These are phyloP conservation scores for Oryzias curvinotus DNA, from an alignment of 2,113 vertebrate species.

Conservation along the genomic window DNA sequence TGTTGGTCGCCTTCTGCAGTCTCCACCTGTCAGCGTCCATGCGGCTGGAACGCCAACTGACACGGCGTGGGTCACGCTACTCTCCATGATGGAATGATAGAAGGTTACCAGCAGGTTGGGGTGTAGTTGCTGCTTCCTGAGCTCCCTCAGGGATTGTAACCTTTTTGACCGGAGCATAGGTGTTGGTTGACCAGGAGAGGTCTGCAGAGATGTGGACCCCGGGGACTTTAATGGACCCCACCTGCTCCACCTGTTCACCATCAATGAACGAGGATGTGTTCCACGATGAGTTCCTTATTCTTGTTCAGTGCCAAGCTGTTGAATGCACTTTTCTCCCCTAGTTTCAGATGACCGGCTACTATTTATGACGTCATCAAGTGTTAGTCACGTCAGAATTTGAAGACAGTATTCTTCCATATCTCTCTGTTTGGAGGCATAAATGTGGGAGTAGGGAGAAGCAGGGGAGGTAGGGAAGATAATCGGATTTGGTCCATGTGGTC, in stretches of 20 bases:
- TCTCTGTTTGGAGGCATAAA: too few relatives aligned
- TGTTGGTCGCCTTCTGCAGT: not conserved
- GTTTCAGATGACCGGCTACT: too few relatives aligned
- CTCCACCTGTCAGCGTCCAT: not conserved
- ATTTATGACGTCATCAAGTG: too few relatives aligned
- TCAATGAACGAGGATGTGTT: not conserved
- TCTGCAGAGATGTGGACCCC: not conserved
- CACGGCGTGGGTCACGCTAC: not conserved
- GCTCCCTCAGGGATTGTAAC: not conserved
- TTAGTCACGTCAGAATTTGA: too few relatives aligned
- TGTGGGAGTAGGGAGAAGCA: too few relatives aligned
- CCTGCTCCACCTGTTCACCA: not conserved
- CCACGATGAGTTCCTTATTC: constrained; percentile 1
- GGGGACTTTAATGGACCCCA: not conserved
- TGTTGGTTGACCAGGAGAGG: not conserved
- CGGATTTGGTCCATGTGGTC: too few relatives aligned
- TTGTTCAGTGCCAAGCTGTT: not conserved
- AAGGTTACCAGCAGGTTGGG: not conserved
- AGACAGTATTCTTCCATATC: too few relatives aligned
- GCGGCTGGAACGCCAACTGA: not conserved
- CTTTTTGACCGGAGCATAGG: not conserved
- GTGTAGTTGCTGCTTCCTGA: not conserved
- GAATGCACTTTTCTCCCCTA: not conserved
- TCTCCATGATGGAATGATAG: not conserved
- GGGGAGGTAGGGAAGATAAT: too few relatives aligned